A percentile compares a stretch with the other conserved stretches of the same genome.
These are phyloP conservation scores for Leptogaster cylindrica DNA, from an alignment of 2,888 invertebrate species.

Conservation along the genomic window DNA sequence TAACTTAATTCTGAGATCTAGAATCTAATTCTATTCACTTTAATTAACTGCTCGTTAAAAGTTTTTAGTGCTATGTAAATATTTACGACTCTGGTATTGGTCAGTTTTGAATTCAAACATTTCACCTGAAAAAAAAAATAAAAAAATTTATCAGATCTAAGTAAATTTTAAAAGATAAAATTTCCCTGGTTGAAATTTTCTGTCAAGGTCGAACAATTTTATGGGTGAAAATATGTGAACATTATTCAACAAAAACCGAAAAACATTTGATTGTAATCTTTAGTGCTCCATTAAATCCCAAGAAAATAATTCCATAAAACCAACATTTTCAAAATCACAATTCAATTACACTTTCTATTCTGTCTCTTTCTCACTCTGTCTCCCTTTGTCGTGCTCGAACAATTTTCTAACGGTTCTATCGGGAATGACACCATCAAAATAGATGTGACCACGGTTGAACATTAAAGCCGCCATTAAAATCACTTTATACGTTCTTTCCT, in stretches of 20 bases:
- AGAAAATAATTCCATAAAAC: background rate
- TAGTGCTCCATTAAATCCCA: background rate
- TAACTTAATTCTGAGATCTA: slow-evolving; percentile 15
- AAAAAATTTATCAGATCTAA: slow-evolving; percentile 8
- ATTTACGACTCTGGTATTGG: slow-evolving; percentile 21
- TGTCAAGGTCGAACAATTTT: background rate
- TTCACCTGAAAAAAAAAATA: background rate
- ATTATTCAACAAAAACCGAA: background rate
- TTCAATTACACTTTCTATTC: no score
- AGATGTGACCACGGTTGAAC: slow-evolving; percentile 44
- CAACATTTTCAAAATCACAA: background rate
- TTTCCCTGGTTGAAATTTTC: slow-evolving; percentile 1
- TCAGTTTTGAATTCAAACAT: no score
- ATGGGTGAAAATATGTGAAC: background rate
- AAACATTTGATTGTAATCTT: background rate
- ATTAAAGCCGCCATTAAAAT: slow-evolving; percentile 48
- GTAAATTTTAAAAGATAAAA: background rate
- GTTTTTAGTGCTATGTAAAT: slow-evolving; percentile 31
- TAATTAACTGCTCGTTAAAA: slow-evolving; percentile 38
- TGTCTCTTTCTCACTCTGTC: no score
- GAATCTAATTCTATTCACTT: no score
- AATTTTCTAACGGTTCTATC: no score
- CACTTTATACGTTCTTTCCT: no score
- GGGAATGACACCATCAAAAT: slow-evolving; percentile 38
- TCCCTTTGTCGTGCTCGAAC: no score